Percentiles rank a stretch among this genome's conserved stretches.
These are phyloP conservation scores for Ondatra zibethicus DNA, from an alignment of 2,113 vertebrate species.

Conservation along the genomic window DNA sequence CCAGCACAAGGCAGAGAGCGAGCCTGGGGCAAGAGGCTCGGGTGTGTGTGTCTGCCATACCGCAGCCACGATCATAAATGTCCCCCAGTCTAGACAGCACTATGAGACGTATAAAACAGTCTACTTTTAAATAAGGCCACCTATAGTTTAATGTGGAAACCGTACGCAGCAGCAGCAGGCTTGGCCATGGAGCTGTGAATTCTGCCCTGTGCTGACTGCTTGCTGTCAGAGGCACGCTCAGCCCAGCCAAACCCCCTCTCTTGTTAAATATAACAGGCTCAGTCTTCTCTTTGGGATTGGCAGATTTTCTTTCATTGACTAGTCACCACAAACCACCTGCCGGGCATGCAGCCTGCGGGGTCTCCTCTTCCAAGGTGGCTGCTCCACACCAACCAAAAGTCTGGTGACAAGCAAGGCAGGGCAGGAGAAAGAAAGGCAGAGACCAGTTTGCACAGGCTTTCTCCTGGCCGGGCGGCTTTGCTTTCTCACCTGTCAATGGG, in stretches of 20 bases:
- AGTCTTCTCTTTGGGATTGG: not conserved
- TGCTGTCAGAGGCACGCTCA: not conserved
- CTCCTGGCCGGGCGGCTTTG: not conserved
- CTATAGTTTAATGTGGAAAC: constrained; percentile 49
- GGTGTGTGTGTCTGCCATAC: not conserved
- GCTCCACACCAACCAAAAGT: constrained; percentile 47
- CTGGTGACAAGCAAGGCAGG: not conserved
- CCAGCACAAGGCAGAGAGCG: not conserved
- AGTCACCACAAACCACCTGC: not conserved
- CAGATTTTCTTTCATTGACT: not conserved
- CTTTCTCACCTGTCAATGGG: not conserved
- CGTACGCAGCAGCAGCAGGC: not conserved
- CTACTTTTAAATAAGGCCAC: constrained; percentile 64
- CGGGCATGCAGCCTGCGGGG: not conserved
- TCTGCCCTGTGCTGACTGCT: not conserved
- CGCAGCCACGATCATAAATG: not conserved
- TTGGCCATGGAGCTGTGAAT: not conserved
- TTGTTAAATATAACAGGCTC: not conserved
- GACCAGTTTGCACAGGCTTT: not conserved
- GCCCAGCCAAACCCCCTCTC: not conserved
- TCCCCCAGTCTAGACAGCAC: constrained; percentile 39
- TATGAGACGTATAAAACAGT: constrained; percentile 47
- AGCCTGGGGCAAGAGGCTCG: not conserved
- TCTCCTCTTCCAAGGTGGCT: not conserved
- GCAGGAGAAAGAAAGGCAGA: no score